phyloP scores from a whole-genome alignment of 2,113 vertebrate genomes.

The Podarcis raffonei region DNA sequence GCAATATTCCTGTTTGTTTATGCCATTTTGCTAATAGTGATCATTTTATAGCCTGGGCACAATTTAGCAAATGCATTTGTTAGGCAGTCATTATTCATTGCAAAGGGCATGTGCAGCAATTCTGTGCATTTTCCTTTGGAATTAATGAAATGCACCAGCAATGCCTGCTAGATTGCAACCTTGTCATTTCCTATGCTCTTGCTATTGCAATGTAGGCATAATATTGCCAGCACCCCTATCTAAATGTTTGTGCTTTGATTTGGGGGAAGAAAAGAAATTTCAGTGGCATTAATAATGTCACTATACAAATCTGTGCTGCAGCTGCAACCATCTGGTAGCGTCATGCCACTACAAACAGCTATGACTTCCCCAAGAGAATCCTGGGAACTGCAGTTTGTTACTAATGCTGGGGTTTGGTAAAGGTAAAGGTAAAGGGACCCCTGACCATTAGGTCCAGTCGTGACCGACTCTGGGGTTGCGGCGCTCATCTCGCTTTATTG shows the following conservation, averaged over 20 bases:
- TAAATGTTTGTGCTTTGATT: not conserved
- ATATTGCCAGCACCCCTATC: not conserved
- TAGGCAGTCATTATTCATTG: not conserved
- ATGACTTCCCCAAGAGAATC: too few relatives aligned
- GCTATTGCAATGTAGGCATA: not conserved
- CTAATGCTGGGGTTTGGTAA: too few relatives aligned
- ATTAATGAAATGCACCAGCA: not conserved
- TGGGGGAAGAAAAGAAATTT: not conserved
- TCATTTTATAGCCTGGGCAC: not conserved
- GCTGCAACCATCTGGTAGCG: too few relatives aligned
- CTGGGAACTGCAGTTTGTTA: too few relatives aligned
- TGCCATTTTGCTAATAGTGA: constrained; percentile 27
- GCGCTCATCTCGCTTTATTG: too few relatives aligned
- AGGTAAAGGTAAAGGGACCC: too few relatives aligned
- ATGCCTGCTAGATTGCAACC: not conserved
- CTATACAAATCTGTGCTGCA: too few relatives aligned
- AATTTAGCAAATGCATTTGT: constrained; percentile 19
- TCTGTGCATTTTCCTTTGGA: not conserved
- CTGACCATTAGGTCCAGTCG: too few relatives aligned
- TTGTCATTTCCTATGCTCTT: constrained; percentile 11
- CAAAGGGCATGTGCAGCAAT: not conserved
- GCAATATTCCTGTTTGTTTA: constrained; percentile 19
- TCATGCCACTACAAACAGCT: too few relatives aligned
- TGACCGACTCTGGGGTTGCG: too few relatives aligned
- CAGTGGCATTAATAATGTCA: not conserved